These are phyloP conservation scores for Gorsachius magnificus DNA, from an alignment of 2,797 vertebrate species.

Conservation along the genomic window DNA sequence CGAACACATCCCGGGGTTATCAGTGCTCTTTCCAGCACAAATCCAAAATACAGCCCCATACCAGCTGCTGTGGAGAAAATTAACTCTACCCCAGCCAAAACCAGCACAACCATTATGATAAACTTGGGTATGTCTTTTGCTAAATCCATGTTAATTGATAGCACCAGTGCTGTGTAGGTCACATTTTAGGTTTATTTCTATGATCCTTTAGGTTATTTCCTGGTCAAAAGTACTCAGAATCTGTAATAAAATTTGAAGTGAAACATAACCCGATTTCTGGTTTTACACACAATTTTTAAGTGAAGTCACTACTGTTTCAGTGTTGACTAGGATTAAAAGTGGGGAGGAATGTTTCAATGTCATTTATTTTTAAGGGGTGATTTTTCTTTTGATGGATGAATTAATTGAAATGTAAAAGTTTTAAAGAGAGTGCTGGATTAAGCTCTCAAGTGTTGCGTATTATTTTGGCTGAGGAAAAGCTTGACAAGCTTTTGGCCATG, in stretches of 20 bases:
- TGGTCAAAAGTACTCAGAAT: neutral
- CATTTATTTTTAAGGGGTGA: neutral
- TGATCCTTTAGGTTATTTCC: neutral
- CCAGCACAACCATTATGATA: neutral
- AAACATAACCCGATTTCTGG: neutral
- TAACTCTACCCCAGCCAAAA: no score
- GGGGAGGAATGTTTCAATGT: neutral
- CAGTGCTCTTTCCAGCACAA: no score
- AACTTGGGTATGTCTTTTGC: neutral
- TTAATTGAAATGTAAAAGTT: neutral
- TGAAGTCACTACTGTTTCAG: neutral
- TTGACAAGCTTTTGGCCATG: neutral
- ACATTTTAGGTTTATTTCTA: neutral
- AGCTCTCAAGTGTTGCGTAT: neutral
- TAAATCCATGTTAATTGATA: neutral
- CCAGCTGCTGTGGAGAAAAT: no score
- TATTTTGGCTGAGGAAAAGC: constrained; percentile 14
- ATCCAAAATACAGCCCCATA: no score
- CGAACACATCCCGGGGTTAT: no score
- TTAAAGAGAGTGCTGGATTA: neutral
- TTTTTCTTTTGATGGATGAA: neutral
- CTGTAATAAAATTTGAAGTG: neutral
- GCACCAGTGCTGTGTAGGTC: neutral
- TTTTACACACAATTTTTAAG: neutral
- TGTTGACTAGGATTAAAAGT: neutral